Evolutionary conservation across 2,113 vertebrate species (phyloP), one percentile per base, ranked within the genome.

Genomic region (Menidia beryllina): DNA sequence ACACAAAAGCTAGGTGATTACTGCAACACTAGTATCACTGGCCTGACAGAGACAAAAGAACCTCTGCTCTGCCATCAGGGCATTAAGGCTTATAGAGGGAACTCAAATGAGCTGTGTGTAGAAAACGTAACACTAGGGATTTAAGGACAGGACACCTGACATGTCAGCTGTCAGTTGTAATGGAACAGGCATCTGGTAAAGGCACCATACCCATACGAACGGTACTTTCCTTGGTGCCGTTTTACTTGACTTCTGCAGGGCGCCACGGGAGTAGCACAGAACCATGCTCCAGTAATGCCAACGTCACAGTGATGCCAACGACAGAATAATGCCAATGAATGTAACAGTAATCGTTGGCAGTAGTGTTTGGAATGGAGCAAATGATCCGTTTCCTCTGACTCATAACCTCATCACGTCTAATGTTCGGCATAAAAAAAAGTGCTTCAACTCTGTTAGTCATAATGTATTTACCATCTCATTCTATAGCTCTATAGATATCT

Each of bases 381-480:
- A 23, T 60, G 54, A 49, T 45, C 34, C 11, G 30, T 66, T 73
- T 67, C 77, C 68, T 70, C 83, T 78, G 48, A 68, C 79, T 82
- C 75, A 19, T 57, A 68, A 86, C 65, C 88, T 87, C 73, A 79
- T 84, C 88, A 86, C 79, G 75, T 86, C 89, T 85, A 89, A 90
- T 89, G 82, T 85, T 92, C 75, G 60, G 83, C 84, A 86, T 88
- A 80, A 82, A 86, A 88, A 45, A 94, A 94, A 94, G 93, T 94
- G 93, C 93, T 94, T 93, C 75, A 91, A 86, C 86, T 92, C 88
- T 84, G 90, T 93, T 93, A 93, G 89, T 92, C 80, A 69, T 82
- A 87, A 82, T 79, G 84, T 75, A 73, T 82, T 81, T 85, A 88
- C 85, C 84, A 77, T 85, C 75, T 88, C 83, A 83, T 83, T 90